Base-by-base conservation (phyloP, 2,888 invertebrate species). In the Trachelus stipa region DNA sequence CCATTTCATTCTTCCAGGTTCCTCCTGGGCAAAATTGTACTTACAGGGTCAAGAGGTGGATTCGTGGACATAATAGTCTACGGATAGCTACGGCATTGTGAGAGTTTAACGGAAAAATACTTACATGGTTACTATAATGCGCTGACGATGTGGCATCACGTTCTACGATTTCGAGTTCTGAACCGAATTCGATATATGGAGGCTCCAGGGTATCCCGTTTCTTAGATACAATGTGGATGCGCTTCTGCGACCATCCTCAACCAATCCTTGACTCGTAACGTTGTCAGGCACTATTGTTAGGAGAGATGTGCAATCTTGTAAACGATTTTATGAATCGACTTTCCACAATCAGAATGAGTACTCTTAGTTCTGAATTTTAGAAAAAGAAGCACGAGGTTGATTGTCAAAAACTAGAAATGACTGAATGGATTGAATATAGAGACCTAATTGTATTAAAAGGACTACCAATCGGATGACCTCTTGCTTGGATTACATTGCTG, bases 391-490 rank as follows among this genome's bases (percentile, higher is more conserved):
- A 15, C 1, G 40, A 40, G 4, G 4, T 40, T 0, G 12, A 12
- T 15, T 40, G 15, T 15, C 4, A 40, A 12, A 40, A 15, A 15
- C 15, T 40, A 40, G 1, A 15, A 4, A 56, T 56, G 23, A 9
- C 3, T 56, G 23, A 0, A 23, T 56, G 56, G 56, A 6, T 56
- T 9, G 23, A 56, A 56, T 23, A 6, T 56, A 23, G 56, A 23
- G 56, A 23, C 23, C 23, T 56, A 23, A 56, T 56, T 23, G 2
- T 23, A 56, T 56, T 3, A 9, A 56, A 56, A 56, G 9, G 56
- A 4, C 15, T 37, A 37, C 12, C 83, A 83, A 83, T 84, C 84
- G 82, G 82, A 76, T 80, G 80, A 84, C 84, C 84, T 84, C 84
- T 82, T 82, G 79, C 81, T 81, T 81, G 81, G 83, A 83, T 85